Evolutionary conservation across 2,888 invertebrate genomes (phyloP), one percentile per base, ranked within the genome.

Genomic region (Andrena camellia): DNA sequence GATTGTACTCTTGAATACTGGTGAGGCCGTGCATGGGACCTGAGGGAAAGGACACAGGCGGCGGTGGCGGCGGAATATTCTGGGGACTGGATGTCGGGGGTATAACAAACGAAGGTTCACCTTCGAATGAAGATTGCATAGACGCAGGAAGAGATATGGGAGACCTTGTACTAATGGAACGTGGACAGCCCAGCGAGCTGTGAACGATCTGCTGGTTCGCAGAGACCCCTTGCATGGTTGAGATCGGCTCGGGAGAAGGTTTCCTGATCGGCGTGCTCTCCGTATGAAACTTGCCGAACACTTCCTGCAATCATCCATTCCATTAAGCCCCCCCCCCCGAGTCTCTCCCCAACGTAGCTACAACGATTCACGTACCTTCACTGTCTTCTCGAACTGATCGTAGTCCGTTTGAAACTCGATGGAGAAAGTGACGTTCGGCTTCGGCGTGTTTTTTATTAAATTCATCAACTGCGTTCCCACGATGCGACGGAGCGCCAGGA

Each of bases 1-100:
- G 94, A 94, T 98, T 98, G 92, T 98, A 98, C 94, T 98, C 98
- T 81, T 97, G 97, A 94, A 98, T 97, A 89, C 97, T 97, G 13
- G 96, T 95, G 77, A 96, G 95, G 29, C 95, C 95, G 81, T 95
- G 95, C 31, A 95, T 94, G 42, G 94, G 85, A 94, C 92, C 88
- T 94, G 93, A 86, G 72, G 92, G 88, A 89, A 90, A 90, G 80
- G 88, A 88, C 17, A 89, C 91, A 60, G 89, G 89, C 62, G 94
- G 92, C 64, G 93, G 92, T 75, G 94, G 90, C 91, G 94, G 85
- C 86, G 95, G 94, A 93, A 92, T 91, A 90, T 91, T 92, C 83
- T 91, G 92, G 77, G 93, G 91, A 91, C 93, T 91, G 83, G 94
- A 90, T 90, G 95, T 85, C 90, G 94, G 85, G 91, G 95, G 88